Base-by-base conservation (phyloP, 2,113 vertebrate species). In the Campylorhamphus procurvoides region DNA sequence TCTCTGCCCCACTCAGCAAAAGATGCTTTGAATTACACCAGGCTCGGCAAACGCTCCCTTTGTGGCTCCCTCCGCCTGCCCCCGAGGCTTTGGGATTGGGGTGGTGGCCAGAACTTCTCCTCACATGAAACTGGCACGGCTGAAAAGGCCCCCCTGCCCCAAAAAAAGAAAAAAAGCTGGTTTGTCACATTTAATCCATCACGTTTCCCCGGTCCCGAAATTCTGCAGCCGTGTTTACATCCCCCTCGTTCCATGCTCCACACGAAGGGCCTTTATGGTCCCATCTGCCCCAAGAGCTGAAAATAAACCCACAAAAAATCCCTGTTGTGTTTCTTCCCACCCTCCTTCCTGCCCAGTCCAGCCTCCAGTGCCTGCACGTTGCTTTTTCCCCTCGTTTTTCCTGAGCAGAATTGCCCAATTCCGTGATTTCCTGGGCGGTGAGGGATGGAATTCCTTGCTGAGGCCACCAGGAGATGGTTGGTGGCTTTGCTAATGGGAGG, bases 11-110 rank as follows among this genome's bases (percentile, higher is more conserved):
- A 97, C 98, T 98, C 97, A 73, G 97, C 96, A 89, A 97, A 98
- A 99, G 98, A 98, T 99, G 99, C 98, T 99, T 99, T 98, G 97
- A 98, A 99, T 99, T 99, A 99, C 96, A 93, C 77, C 89, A 79
- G 84, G 76, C 84, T 96, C 74, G 93, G 92, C 89, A 88, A 59
- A 28, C 22, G 71, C 67, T 73, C 77, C 91, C 47, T 59, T 53
- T 72, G 25, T 33, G 64, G 49, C 82, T 93, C 66, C 85, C 80
- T 67, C 29, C 44, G 60, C 96, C 68, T 95, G 35, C 94, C 79
- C 83, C 84, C 22, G 0, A 19, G 77, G 82, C 52, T 92, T 69
- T 69, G 20, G 55, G 9, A 31, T 82, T 73, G 56, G 64, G 42
- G 72, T 81, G 96, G 94, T 93, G 92, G 74, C 94, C 58, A 55